phyloP scores from a whole-genome alignment of 1,140 invertebrate species.

The Bombus pyrosoma region DNA sequence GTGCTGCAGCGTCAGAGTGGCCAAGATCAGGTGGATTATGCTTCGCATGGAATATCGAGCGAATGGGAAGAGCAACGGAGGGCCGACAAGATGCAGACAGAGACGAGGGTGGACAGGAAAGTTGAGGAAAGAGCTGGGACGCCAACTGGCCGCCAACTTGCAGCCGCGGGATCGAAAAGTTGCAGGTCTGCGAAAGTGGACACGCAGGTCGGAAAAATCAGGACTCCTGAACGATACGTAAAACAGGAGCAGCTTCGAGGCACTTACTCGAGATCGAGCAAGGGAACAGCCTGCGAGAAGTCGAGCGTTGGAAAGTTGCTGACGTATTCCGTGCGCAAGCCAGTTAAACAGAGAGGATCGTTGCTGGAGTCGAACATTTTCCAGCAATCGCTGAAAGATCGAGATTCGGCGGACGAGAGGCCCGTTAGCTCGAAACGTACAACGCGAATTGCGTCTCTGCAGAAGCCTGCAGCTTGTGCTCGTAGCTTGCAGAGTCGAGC shows the following conservation, averaged over 20 bases:
- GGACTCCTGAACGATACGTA: conserved; percentile 50
- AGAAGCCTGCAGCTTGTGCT: background rate
- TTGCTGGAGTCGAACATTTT: conserved; percentile 33
- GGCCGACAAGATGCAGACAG: background rate
- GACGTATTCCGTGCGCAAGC: conserved; percentile 31
- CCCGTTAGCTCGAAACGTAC: background rate
- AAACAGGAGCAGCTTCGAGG: conserved; percentile 16
- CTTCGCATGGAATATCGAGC: background rate
- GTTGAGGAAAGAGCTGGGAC: conserved; percentile 5
- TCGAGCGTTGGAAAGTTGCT: background rate
- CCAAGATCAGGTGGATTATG: background rate
- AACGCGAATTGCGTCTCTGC: background rate
- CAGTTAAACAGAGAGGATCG: conserved; percentile 6
- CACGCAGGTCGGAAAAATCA: conserved; percentile 49
- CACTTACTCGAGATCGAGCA: conserved; percentile 36
- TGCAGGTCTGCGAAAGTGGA: conserved; percentile 41
- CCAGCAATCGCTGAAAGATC: background rate
- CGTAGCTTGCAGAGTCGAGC: background rate
- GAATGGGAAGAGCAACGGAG: background rate
- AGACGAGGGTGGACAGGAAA: background rate
- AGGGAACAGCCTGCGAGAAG: background rate
- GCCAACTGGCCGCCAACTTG: background rate
- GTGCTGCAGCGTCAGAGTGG: conserved; percentile 30
- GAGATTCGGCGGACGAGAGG: background rate
- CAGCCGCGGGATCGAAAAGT: conserved; percentile 2